Evolutionary conservation across 2,797 vertebrate genomes (phyloP).

Genomic region (Takifugu rubripes): DNA sequence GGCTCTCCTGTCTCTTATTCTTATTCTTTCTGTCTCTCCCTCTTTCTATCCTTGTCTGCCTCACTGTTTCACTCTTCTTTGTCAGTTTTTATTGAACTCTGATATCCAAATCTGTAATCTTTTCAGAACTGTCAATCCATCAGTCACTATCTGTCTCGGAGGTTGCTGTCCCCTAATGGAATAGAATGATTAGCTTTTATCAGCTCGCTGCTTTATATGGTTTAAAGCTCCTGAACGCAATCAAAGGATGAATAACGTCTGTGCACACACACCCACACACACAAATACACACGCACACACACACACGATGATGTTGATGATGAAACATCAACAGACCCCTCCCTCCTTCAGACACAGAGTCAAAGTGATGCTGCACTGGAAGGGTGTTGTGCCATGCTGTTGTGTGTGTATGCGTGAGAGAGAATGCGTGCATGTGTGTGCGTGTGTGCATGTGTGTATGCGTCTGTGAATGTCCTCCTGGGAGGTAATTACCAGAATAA

Average conservation of each 20-base stretch:
- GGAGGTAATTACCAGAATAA: constrained; percentile 86
- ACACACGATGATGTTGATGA: constrained; percentile 48
- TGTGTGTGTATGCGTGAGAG: constrained; percentile 51
- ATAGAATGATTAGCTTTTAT: constrained; percentile 63
- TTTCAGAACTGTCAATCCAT: constrained; percentile 71
- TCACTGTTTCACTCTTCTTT: constrained; percentile 62
- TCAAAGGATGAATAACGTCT: constrained; percentile 59
- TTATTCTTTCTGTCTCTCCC: constrained; percentile 49
- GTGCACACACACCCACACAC: constrained; percentile 23
- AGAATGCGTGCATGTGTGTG: constrained; percentile 30
- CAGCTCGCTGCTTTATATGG: constrained; percentile 50
- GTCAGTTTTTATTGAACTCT: constrained; percentile 70
- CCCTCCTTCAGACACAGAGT: constrained; percentile 49
- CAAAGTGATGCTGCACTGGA: constrained; percentile 49
- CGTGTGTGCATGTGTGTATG: constrained; percentile 39
- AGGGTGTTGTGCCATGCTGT: constrained; percentile 59
- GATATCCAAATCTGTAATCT: constrained; percentile 59
- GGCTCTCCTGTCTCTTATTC: constrained; percentile 44
- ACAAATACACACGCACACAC: constrained; percentile 16
- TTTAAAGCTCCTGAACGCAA: constrained; percentile 54
- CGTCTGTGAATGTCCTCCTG: constrained; percentile 66
- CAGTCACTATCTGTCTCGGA: constrained; percentile 58
- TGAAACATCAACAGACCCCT: constrained; percentile 50
- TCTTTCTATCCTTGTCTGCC: constrained; percentile 33
- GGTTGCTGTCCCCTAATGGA: constrained; percentile 69